Evolutionary conservation across 2,113 vertebrate genomes (phyloP).

Genomic region (Dromiciops gliroides): DNA sequence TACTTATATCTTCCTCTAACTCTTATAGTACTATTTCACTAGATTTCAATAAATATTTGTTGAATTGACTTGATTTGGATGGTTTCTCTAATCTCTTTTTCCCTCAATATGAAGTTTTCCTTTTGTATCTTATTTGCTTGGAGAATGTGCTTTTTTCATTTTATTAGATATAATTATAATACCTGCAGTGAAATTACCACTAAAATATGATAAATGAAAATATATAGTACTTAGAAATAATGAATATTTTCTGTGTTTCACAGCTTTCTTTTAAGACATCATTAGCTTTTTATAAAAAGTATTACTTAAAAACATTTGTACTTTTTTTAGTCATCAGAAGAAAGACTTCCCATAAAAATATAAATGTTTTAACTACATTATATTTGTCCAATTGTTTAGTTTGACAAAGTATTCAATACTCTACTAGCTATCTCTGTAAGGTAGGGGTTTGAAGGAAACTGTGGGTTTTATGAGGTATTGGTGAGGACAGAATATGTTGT

Average conservation of each 20-base stretch:
- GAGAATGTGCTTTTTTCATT: neutral
- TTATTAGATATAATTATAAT: too few species aligned
- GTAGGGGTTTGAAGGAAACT: neutral
- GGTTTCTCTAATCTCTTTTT: neutral
- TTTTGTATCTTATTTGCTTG: neutral
- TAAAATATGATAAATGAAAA: neutral
- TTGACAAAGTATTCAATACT: neutral
- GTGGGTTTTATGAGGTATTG: neutral
- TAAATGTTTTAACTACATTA: neutral
- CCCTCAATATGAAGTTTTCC: neutral
- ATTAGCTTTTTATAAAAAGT: neutral
- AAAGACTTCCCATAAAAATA: neutral
- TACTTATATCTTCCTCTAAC: neutral
- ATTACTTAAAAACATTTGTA: neutral
- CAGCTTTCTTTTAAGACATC: too few species aligned
- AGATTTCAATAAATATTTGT: neutral
- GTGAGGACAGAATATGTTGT: neutral
- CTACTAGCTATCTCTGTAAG: neutral
- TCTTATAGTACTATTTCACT: neutral
- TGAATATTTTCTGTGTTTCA: neutral
- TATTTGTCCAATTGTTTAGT: neutral
- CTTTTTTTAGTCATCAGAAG: neutral
- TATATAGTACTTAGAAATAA: neutral
- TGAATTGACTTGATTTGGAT: neutral
- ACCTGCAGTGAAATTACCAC: too few species aligned